These are phyloP conservation scores for Ceyx margarethae DNA, from an alignment of 2,113 vertebrate species.

Conservation along the genomic window DNA sequence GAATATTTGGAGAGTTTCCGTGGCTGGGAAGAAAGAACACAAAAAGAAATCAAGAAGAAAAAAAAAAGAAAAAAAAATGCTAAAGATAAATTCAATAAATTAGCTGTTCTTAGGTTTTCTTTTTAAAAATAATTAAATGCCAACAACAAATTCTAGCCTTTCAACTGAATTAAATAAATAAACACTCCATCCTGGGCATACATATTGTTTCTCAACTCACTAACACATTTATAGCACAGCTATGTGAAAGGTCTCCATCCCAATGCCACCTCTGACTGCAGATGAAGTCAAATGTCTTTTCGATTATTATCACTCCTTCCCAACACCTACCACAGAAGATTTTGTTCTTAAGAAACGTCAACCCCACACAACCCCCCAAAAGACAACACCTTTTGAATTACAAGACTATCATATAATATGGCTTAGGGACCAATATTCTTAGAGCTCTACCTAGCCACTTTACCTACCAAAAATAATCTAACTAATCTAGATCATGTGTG, in stretches of 20 bases:
- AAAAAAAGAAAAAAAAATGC: not conserved
- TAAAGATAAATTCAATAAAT: not conserved
- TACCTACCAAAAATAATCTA: not conserved
- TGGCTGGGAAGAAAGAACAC: not conserved
- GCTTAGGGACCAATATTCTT: accelerated
- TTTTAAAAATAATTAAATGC: not conserved
- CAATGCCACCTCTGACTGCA: not conserved
- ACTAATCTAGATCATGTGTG: not conserved
- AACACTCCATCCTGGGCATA: not conserved
- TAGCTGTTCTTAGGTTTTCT: not conserved
- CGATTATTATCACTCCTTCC: not conserved
- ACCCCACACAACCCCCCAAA: not conserved
- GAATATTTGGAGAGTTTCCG: not conserved
- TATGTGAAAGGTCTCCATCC: not conserved
- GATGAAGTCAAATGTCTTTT: not conserved
- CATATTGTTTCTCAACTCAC: not conserved
- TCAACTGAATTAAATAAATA: not conserved
- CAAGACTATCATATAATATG: not conserved
- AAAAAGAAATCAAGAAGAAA: not conserved
- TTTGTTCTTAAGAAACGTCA: not conserved
- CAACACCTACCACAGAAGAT: not conserved
- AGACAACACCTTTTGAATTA: not conserved
- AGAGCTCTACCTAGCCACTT: not conserved
- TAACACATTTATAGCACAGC: not conserved
- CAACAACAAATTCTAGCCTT: not conserved